Evolutionary conservation across 2,113 vertebrate species (phyloP).

Genomic region (Oreocharis arfaki): DNA sequence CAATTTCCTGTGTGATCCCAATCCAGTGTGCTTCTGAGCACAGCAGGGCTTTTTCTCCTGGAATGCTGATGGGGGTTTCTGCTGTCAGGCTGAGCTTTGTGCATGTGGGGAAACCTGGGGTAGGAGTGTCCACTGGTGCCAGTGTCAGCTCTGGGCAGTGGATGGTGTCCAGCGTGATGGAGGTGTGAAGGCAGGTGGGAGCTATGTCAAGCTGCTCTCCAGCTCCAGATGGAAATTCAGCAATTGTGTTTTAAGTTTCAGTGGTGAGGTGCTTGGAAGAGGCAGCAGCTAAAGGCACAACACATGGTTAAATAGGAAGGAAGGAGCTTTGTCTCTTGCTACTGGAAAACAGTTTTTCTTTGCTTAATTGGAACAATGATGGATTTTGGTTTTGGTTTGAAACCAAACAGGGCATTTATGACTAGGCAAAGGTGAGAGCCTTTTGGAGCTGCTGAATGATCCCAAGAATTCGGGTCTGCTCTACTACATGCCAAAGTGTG

Average conservation of each 20-base stretch:
- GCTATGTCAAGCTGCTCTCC: not conserved
- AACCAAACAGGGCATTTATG: not conserved
- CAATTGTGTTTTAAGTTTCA: not conserved
- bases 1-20: not conserved
- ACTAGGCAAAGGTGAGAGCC: not conserved
- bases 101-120: rapidly evolving
- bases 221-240: not conserved
- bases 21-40: not conserved
- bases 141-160: not conserved
- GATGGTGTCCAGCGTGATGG: rapidly evolving
- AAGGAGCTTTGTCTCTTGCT: not conserved
- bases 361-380: not conserved
- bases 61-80: not conserved
- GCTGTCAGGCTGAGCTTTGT: not conserved
- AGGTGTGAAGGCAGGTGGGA: not conserved
- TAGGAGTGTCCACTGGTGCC: not conserved
- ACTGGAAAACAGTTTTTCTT: not conserved
- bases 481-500: not conserved
- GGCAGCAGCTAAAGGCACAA: not conserved
- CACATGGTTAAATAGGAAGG: not conserved
- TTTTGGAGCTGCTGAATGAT: not conserved
- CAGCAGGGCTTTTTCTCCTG: not conserved
- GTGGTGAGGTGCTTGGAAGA: not conserved
- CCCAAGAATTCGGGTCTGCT: not conserved
- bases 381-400: not conserved